A percentile compares a stretch with the other conserved stretches of the same genome.
Evolutionary conservation across 1,140 invertebrate genomes (phyloP).

Genomic region (Drosophila parabipectinata): DNA sequence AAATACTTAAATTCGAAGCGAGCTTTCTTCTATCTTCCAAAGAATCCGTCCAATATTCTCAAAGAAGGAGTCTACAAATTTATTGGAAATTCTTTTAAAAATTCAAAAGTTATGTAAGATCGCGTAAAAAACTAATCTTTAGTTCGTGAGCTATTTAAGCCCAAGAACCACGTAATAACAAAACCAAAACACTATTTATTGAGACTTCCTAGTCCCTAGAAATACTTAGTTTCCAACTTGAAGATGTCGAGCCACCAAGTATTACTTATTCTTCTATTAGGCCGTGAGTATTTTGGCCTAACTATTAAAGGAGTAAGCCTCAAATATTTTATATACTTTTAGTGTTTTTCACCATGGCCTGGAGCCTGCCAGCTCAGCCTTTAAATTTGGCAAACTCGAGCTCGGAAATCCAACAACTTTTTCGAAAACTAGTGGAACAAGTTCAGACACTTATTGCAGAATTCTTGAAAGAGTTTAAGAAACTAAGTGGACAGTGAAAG

Average conservation of each 20-base stretch:
- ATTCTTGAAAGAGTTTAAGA: not conserved
- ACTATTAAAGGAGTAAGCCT: no score
- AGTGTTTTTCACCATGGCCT: not conserved
- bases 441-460: not conserved
- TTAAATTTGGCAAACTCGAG: not conserved
- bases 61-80: no score
- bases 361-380: not conserved
- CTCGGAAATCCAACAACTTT: slow-evolving; percentile 1
- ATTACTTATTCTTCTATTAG: slow-evolving; percentile 17
- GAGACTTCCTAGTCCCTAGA: not conserved
- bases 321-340: not conserved
- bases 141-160: slow-evolving; percentile 15
- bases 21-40: no score
- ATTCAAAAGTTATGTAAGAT: not conserved
- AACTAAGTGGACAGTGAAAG: not conserved
- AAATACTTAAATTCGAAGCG: no score
- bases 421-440: not conserved
- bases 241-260: slow-evolving; percentile 19
- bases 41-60: no score
- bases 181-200: slow-evolving; percentile 33
- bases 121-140: slow-evolving; percentile 15
- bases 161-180: slow-evolving; percentile 19
- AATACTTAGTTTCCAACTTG: slow-evolving; percentile 10
- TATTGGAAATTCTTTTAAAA: no score
- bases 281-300: slow-evolving; percentile 13